phyloP scores from a whole-genome alignment of 2,797 vertebrate genomes.

The Lemur catta region DNA sequence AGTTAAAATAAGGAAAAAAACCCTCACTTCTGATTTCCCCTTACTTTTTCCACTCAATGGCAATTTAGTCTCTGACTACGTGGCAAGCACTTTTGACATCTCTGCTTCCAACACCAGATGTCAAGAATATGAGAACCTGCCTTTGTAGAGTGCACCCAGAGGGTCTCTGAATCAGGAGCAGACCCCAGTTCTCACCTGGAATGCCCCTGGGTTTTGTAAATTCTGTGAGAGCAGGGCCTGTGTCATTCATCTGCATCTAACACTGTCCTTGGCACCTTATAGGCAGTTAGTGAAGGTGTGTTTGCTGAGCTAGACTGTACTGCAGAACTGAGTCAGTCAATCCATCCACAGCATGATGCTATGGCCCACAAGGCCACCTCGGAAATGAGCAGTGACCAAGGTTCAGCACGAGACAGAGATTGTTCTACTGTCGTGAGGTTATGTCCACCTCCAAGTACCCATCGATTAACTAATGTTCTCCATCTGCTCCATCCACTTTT shows the following conservation, averaged over 20 bases:
- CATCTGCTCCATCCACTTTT: background rate
- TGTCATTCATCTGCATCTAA: fast-evolving
- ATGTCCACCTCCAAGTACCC: fast-evolving
- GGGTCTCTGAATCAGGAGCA: background rate
- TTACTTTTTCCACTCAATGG: background rate
- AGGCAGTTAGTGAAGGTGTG: background rate
- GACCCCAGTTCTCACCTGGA: background rate
- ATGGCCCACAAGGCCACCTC: fast-evolving
- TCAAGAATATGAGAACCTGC: background rate
- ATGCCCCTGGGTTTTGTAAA: background rate
- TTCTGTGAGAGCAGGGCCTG: background rate
- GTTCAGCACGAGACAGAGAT: background rate
- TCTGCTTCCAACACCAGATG: background rate
- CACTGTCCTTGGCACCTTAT: fast-evolving
- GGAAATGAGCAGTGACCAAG: background rate
- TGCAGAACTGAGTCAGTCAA: background rate
- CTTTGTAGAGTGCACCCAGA: background rate
- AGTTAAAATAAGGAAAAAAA: background rate
- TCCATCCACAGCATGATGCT: fast-evolving
- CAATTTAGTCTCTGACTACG: background rate
- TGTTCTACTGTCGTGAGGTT: fast-evolving
- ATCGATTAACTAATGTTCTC: background rate
- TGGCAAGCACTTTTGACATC: background rate
- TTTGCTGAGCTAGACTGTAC: background rate
- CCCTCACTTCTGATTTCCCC: background rate